A percentile compares a stretch with the other conserved stretches of the same genome.
phyloP scores from a whole-genome alignment of 2,888 invertebrate species.

The Lysandra coridon region DNA sequence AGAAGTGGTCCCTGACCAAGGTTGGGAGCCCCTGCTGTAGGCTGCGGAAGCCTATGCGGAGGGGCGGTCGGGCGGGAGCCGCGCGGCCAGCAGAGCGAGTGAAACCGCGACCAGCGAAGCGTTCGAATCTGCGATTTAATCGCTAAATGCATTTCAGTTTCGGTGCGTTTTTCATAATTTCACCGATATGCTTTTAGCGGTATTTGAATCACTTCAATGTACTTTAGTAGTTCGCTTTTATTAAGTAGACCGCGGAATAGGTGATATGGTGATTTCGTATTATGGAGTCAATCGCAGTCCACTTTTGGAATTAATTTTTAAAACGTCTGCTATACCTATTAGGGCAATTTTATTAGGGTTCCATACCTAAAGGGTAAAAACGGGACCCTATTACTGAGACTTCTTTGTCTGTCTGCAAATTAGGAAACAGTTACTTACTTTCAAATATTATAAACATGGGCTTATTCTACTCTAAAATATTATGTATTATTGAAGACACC shows the following conservation, averaged over 20 bases:
- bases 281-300: not conserved
- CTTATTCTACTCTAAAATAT: too few species aligned
- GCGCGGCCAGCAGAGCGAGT: not conserved
- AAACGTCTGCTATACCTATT: not conserved
- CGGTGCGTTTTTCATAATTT: constrained; percentile 32
- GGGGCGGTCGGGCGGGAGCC: not conserved
- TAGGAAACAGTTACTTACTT: too few species aligned
- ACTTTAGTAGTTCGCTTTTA: not conserved
- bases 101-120: not conserved
- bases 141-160: constrained; percentile 49
- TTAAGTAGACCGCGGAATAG: not conserved
- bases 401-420: too few species aligned
- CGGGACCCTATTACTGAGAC: too few species aligned
- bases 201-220: constrained; percentile 25
- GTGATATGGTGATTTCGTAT: not conserved
- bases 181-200: constrained; percentile 32
- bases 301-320: not conserved
- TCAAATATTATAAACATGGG: too few species aligned
- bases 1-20: too few species aligned
- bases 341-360: too few species aligned
- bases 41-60: not conserved
- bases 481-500: too few species aligned
- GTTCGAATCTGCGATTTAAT: constrained; percentile 42
- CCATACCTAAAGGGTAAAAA: too few species aligned
- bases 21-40: too few species aligned